Evolutionary conservation across 2,113 vertebrate species (phyloP).

Genomic region (Procapra przewalskii): DNA sequence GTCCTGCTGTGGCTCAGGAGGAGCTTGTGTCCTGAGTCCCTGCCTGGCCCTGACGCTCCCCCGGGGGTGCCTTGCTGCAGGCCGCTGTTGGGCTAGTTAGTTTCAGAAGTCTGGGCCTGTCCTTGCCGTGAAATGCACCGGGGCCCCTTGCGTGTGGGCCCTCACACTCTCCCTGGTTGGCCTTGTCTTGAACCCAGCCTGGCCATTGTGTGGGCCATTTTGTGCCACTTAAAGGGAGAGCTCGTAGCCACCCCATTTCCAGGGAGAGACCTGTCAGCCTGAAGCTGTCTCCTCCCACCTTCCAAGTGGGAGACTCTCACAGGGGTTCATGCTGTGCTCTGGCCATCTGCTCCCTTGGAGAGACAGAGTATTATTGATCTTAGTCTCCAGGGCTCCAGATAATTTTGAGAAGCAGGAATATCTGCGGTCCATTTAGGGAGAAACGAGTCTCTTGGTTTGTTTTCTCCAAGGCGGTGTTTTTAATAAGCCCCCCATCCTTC

Average conservation of each 20-base stretch:
- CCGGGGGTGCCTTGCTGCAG: background rate
- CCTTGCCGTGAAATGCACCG: background rate
- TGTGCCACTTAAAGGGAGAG: background rate
- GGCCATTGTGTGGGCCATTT: too few species aligned
- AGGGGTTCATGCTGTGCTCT: constrained; percentile 64
- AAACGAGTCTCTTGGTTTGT: constrained; percentile 73
- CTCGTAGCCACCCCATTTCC: background rate
- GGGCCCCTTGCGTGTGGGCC: background rate
- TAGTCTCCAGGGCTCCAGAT: constrained; percentile 70
- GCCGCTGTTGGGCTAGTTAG: background rate
- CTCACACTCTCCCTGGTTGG: background rate
- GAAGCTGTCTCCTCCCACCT: constrained; percentile 37
- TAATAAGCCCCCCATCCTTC: constrained; percentile 70
- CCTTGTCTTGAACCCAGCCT: background rate
- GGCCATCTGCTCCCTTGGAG: constrained; percentile 75
- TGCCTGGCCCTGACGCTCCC: background rate
- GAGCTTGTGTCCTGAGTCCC: background rate
- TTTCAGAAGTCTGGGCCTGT: background rate
- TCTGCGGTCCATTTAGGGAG: constrained; percentile 73
- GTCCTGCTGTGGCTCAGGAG: background rate
- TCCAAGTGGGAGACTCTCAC: constrained; percentile 33
- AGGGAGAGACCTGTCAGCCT: constrained; percentile 39
- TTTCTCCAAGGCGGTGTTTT: constrained; percentile 69
- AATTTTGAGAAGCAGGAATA: constrained; percentile 78
- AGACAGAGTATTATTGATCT: constrained; percentile 70